Evolutionary conservation across 2,113 vertebrate genomes (phyloP), one percentile per base, ranked within the genome.

Genomic region (Hemibagrus wyckioides): DNA sequence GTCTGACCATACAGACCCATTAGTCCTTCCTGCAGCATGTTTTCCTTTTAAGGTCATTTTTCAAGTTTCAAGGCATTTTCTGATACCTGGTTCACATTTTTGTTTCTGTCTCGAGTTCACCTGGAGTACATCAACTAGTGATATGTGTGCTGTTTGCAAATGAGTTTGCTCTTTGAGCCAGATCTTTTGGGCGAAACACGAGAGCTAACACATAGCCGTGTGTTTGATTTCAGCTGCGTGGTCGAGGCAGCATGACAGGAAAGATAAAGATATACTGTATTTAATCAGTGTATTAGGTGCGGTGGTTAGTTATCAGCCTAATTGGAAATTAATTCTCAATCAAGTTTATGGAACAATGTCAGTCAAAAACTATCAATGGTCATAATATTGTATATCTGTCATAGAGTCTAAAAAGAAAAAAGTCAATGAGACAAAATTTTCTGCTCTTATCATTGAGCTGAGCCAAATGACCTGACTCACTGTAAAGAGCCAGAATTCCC

Each of bases 1-100:
- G 39, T 82, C 80, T 63, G 80, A 63, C 25, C 41, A n/a, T 7
- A 25, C 59, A 82, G 39, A 9, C 80, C 59, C 80, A 48, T 82
- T 82, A 82, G 36, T n/a, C 80, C 28, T 48, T 44, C 23, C 23
- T 63, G 13, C 80, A 63, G 1, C 25, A n/a, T 82, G 57, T 65
- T 82, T 82, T 41, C 57, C 57, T 63, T 82, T 63, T 82, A 61
- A 54, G 56, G 80, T 61, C 33, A 82, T 82, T 82, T 61, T 82
- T 63, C 80, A 82, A 59, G 80, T 81, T 81, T 41, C 36, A 41
- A 28, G 39, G 50, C n/a, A 56, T 80, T 54, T 80, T n/a, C 23
- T 52, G 54, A 81, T 59, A 21, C 14, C 28, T 8, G 0, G 21
- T 33, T 77, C 28, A 9, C 50, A 33, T 80, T 81, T 82, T 57